A percentile compares a stretch with the other conserved stretches of the same genome.
These are phyloP conservation scores for Muraenolepis orangiensis DNA, from an alignment of 2,797 vertebrate genomes.

Conservation along the genomic window DNA sequence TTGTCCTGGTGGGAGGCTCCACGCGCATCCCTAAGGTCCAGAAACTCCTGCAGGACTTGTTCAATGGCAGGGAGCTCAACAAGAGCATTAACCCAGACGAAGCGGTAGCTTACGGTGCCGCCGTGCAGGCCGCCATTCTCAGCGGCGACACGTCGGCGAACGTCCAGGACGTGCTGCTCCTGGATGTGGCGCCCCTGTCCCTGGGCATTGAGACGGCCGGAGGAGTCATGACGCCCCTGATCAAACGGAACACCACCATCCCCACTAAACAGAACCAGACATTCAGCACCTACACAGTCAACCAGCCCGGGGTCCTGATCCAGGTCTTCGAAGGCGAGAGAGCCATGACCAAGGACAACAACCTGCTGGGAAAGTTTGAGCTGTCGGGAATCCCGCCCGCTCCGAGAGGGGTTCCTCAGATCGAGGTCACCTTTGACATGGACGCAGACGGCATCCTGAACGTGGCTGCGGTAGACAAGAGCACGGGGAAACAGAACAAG, in stretches of 20 bases:
- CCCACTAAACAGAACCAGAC: slow-evolving; percentile 46
- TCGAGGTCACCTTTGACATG: slow-evolving; percentile 47
- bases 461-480: slow-evolving; percentile 54
- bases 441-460: slow-evolving; percentile 50
- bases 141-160: slow-evolving; percentile 44
- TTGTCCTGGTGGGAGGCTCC: slow-evolving; percentile 51
- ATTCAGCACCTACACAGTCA: slow-evolving; percentile 44
- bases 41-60: slow-evolving; percentile 56
- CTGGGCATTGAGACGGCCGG: slow-evolving; percentile 47
- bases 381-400: slow-evolving; percentile 43
- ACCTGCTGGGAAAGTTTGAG: slow-evolving; percentile 51
- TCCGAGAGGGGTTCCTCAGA: slow-evolving; percentile 49
- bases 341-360: slow-evolving; percentile 56
- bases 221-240: slow-evolving; percentile 51
- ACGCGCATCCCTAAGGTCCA: slow-evolving; percentile 56
- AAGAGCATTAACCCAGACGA: slow-evolving; percentile 61
- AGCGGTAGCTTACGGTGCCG: slow-evolving; percentile 58
- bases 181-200: slow-evolving; percentile 53
- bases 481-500: slow-evolving; percentile 55
- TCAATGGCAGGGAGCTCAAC: slow-evolving; percentile 53
- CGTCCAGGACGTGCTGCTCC: slow-evolving; percentile 47
- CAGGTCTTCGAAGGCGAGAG: slow-evolving; percentile 40
- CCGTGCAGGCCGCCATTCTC: slow-evolving; percentile 50
- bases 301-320: slow-evolving; percentile 49
- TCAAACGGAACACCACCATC: slow-evolving; percentile 52